Conservation (phyloP, 2,113 vertebrate species). For the Platanista minor region DNA sequence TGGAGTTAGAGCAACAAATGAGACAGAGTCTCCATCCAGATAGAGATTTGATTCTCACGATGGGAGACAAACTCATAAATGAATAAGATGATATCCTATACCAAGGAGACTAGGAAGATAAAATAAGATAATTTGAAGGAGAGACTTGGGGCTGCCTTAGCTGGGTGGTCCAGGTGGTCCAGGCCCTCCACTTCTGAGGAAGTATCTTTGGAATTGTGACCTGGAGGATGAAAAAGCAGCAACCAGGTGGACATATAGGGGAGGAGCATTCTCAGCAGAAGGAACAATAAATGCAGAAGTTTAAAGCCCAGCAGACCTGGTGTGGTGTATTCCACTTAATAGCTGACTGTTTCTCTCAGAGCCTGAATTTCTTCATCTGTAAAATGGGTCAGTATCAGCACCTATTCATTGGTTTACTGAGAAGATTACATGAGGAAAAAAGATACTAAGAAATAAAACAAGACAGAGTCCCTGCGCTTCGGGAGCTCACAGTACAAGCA, state of each 20-base stretch:
- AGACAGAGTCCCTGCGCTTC: not conserved
- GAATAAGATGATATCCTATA: fast-evolving
- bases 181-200: not conserved
- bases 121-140: not conserved
- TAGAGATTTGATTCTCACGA: not conserved
- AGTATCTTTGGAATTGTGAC: not conserved
- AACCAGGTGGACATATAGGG: not conserved
- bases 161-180: not conserved
- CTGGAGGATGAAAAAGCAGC: not conserved
- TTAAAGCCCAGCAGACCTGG: not conserved
- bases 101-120: not conserved
- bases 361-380: not conserved
- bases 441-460: not conserved
- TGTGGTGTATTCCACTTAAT: fast-evolving
- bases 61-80: not conserved
- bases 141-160: not conserved
- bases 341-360: not conserved
- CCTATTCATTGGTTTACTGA: not conserved
- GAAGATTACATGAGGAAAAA: not conserved
- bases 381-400: not conserved
- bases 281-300: fast-evolving
- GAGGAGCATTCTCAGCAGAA: not conserved
- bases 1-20: fast-evolving
- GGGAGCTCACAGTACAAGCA: not conserved
- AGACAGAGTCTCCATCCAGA: not conserved